Conservation (phyloP, 2,888 invertebrate species). For the Lepidonotus clava region DNA sequence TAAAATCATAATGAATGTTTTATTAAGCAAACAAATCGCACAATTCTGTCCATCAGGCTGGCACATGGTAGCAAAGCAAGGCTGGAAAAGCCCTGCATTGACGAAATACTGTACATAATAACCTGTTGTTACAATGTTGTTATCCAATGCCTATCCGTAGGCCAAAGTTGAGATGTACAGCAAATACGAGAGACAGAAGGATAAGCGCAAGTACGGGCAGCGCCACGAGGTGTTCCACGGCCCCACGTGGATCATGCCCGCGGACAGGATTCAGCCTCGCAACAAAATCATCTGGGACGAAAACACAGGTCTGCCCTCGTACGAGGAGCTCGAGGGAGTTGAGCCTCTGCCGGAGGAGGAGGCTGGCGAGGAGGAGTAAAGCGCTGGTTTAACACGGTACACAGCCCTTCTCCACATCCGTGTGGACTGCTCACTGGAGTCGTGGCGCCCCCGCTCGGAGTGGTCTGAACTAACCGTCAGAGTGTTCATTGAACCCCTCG, state of each 20-base stretch:
- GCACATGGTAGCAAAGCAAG: too few relatives aligned
- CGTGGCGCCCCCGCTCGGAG: too few relatives aligned
- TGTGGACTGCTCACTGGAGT: background rate
- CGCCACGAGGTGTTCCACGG: conserved; percentile 73
- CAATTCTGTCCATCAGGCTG: too few relatives aligned
- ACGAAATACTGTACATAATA: too few relatives aligned
- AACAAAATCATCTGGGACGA: conserved; percentile 59
- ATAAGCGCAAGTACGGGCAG: conserved; percentile 77
- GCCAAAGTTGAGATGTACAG: conserved; percentile 79
- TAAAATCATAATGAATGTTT: too few relatives aligned
- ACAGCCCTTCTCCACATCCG: too few relatives aligned
- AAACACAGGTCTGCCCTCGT: conserved; percentile 64
- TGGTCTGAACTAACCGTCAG: background rate
- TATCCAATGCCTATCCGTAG: too few relatives aligned
- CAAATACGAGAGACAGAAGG: conserved; percentile 80
- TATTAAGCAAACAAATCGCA: too few relatives aligned
- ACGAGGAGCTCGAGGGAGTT: conserved; percentile 61
- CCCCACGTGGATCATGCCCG: conserved; percentile 59
- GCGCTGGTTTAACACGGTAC: too few relatives aligned
- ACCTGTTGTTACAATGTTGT: too few relatives aligned
- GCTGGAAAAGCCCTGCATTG: too few relatives aligned
- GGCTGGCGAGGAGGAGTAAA: conserved; percentile 25
- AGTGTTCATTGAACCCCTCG: background rate
- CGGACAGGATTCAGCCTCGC: conserved; percentile 60
- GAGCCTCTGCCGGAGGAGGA: conserved; percentile 13